These are phyloP conservation scores for Tragelaphus strepsiceros DNA, from an alignment of 2,113 vertebrate genomes.

Conservation along the genomic window DNA sequence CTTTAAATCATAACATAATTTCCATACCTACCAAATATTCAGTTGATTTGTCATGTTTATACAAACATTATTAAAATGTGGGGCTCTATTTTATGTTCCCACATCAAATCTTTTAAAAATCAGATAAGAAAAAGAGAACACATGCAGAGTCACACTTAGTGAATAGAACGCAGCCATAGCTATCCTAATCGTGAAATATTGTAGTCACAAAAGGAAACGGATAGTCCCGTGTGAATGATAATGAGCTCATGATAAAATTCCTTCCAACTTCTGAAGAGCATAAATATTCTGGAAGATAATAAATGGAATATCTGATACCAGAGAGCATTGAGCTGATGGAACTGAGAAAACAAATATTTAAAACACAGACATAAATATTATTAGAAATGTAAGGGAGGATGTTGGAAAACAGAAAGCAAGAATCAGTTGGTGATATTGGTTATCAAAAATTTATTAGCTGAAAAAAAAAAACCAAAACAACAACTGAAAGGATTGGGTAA, in stretches of 20 bases:
- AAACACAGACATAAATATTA: background rate
- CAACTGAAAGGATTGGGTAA: background rate
- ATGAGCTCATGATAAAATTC: background rate
- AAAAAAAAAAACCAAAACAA: too few relatives aligned
- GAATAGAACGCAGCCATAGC: background rate
- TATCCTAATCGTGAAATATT: background rate
- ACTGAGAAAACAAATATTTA: background rate
- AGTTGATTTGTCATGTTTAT: background rate
- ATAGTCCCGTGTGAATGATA: background rate
- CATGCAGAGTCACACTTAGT: background rate
- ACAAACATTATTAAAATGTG: background rate
- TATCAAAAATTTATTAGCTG: background rate
- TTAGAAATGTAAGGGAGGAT: background rate
- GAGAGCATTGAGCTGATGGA: background rate
- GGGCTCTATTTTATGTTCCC: background rate
- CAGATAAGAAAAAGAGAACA: background rate
- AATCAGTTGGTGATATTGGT: background rate
- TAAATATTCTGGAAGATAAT: background rate
- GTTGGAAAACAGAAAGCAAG: background rate
- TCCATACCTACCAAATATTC: background rate
- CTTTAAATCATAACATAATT: background rate
- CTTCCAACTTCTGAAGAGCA: background rate
- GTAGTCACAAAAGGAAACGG: background rate
- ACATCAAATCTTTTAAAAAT: background rate
- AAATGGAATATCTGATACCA: background rate